Evolutionary conservation across 2,113 vertebrate species (phyloP), one percentile per base, ranked within the genome.

Genomic region (Scophthalmus maximus): DNA sequence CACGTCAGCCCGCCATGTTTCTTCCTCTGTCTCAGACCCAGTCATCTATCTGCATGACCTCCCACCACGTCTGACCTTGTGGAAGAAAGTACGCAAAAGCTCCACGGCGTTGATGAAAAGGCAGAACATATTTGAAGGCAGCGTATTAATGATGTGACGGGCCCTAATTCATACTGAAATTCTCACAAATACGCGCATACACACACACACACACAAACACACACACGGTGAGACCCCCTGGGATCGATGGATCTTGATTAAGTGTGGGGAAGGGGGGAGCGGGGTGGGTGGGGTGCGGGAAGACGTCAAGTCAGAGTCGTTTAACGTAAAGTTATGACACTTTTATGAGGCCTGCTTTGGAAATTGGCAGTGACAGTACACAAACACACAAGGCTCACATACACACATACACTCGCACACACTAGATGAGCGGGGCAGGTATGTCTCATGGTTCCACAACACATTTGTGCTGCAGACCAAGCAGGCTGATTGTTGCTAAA

Each of bases 171-270:
- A 85, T 82, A 73, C 57, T 68, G 82, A 88, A 80, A 74, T 66
- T 29, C 74, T 44, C 30, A 15, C 76, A 85, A 73, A 86, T 55
- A 79, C 25, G 44, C 42, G 20, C 20, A 47, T 51, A 20, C 61
- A 22, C 60, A 4, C 50, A 52, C 73, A 50, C 50, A 46, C 50
- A 36, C 61, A 34, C 8, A 40, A 8, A 23, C 47, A 40, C 20
- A 25, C 59, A 36, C 71, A 58, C 47, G 42, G 56, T 1, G 30
- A 77, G 69, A 53, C 79, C 42, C 74, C 78, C 27, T 40, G 68
- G 83, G 86, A 88, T 47, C 63, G 60, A 87, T 89, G 79, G 77
- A 86, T 87, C 87, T 91, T 92, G 87, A 92, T 91, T 89, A 89
- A 89, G 50, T 72, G 70, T 49, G 52, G 27, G 69, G 73, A 78